Percentiles rank a stretch among this genome's conserved stretches.
These are phyloP conservation scores for Drosophila ezoana DNA, from an alignment of 2,888 invertebrate species.

Conservation along the genomic window DNA sequence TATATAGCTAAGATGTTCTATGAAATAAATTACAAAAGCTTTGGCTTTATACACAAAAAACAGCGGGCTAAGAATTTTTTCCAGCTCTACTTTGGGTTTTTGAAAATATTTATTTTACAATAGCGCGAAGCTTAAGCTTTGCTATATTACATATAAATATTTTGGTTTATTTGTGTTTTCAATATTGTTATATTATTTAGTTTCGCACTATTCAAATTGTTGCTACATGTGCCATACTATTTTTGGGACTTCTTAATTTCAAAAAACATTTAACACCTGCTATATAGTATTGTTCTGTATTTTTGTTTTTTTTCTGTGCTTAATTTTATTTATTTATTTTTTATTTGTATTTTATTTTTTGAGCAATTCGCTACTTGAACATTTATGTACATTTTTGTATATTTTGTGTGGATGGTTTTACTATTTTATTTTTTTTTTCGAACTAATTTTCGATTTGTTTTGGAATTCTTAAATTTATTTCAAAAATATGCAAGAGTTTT, in stretches of 20 bases:
- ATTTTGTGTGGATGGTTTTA: conserved; percentile 64
- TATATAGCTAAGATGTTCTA: conserved; percentile 59
- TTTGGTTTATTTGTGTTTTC: conserved; percentile 14
- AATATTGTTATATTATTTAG: conserved; percentile 26
- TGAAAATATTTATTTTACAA: conserved; percentile 76
- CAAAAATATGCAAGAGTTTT: conserved; percentile 55
- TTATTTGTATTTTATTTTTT: conserved; percentile 27
- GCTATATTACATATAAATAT: conserved; percentile 47
- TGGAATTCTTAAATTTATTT: conserved; percentile 26
- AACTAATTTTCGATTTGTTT: conserved; percentile 36
- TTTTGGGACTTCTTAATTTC: conserved; percentile 33
- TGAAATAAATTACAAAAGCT: conserved; percentile 84
- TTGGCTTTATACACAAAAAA: conserved; percentile 76
- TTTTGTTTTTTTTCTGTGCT: conserved; percentile 14
- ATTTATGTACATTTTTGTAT: conserved; percentile 55
- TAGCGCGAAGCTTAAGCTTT: conserved; percentile 55
- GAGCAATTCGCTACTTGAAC: conserved; percentile 66
- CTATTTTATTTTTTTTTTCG: conserved; percentile 19
- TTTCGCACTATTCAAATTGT: conserved; percentile 22
- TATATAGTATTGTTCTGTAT: conserved; percentile 44
- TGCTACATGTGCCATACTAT: conserved; percentile 24
- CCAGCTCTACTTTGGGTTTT: conserved; percentile 28
- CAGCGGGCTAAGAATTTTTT: conserved; percentile 23
- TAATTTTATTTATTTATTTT: conserved; percentile 15
- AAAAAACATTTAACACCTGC: conserved; percentile 75